Evolutionary conservation across 2,888 invertebrate genomes (phyloP).

Genomic region (Drosophila kuntzei): DNA sequence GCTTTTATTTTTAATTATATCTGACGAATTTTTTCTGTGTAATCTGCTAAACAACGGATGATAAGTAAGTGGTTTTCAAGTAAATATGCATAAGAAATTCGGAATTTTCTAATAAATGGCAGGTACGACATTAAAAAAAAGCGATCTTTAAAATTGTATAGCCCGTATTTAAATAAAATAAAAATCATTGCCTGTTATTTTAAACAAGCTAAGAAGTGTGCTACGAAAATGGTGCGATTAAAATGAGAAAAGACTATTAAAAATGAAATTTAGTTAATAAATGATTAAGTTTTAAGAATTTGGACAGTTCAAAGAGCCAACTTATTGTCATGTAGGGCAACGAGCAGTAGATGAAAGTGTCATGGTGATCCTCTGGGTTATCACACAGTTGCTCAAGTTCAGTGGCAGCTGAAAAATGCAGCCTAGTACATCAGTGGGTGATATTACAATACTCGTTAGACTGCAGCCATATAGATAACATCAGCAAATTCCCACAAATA

Average conservation of each 20-base stretch:
- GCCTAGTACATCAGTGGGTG: constrained; percentile 1
- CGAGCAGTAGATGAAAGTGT: constrained; percentile 3
- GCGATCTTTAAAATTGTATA: too few relatives aligned
- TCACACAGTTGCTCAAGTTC: constrained; percentile 22
- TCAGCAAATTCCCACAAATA: constrained; percentile 27
- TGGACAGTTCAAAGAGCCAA: background rate
- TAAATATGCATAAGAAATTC: too few relatives aligned
- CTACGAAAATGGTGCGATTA: constrained; percentile 13
- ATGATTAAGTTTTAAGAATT: background rate
- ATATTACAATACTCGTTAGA: constrained; percentile 27
- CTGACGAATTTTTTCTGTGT: too few relatives aligned
- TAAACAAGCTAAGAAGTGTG: constrained; percentile 19
- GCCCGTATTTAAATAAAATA: background rate
- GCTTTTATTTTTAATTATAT: too few relatives aligned
- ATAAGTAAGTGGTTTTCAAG: too few relatives aligned
- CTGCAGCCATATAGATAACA: constrained; percentile 44
- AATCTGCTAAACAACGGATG: too few relatives aligned
- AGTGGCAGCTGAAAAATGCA: constrained; percentile 16
- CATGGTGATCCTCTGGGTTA: constrained; percentile 50
- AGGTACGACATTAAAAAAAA: too few relatives aligned
- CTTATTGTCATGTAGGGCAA: constrained; percentile 14
- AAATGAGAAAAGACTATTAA: background rate
- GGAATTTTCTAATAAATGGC: too few relatives aligned
- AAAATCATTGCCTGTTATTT: background rate
- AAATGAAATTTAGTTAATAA: background rate